A percentile compares a stretch with the other conserved stretches of the same genome.
Conservation (phyloP, 1,140 invertebrate genomes). For the Magallana ariakensis region DNA sequence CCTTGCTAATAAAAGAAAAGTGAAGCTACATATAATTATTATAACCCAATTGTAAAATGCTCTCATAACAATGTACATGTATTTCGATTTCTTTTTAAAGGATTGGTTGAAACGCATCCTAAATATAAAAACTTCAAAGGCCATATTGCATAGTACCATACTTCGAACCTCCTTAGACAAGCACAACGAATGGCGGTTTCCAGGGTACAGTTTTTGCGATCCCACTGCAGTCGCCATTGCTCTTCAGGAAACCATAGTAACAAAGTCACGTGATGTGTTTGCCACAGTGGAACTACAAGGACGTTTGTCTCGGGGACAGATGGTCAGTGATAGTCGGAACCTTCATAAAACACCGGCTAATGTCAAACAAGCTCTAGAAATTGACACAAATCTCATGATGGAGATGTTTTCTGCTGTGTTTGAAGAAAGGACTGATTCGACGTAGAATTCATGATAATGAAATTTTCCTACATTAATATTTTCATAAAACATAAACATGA, state of each 20-base stretch:
- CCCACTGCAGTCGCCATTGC: constrained; percentile 67
- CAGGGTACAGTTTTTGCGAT: constrained; percentile 64
- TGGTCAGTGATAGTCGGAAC: constrained; percentile 71
- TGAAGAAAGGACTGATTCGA: neutral
- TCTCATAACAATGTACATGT: too few species aligned
- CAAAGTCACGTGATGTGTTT: constrained; percentile 62
- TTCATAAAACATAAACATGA: too few species aligned
- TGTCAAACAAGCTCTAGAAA: constrained; percentile 11
- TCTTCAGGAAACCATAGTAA: constrained; percentile 61
- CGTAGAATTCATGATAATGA: too few species aligned
- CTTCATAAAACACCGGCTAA: neutral
- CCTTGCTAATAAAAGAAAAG: too few species aligned
- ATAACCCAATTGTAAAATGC: too few species aligned
- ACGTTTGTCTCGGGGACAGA: constrained; percentile 68
- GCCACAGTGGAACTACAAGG: constrained; percentile 72
- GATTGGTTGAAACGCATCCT: constrained; percentile 66
- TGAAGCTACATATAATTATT: too few species aligned
- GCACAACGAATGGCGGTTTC: constrained; percentile 40
- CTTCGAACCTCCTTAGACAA: constrained; percentile 24
- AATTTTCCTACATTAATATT: too few species aligned
- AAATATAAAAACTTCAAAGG: constrained; percentile 60
- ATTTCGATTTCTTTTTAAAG: constrained; percentile 55
- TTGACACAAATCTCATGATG: neutral
- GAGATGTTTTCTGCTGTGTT: neutral
- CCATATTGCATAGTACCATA: constrained; percentile 54